Base-by-base conservation (phyloP, 2,797 vertebrate genomes). In the Clarias laeviceps region DNA sequence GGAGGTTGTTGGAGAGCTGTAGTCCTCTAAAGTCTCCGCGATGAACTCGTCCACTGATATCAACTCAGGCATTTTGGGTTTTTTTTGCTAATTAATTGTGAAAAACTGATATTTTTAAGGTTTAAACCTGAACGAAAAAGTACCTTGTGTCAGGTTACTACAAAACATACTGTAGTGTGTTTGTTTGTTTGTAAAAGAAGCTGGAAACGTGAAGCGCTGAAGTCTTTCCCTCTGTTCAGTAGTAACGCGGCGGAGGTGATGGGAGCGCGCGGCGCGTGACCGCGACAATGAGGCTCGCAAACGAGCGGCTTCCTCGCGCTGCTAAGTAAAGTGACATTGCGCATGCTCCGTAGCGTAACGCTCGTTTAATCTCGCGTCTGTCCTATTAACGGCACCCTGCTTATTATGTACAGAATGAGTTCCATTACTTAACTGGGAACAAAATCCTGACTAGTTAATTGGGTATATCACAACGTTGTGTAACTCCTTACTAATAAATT, bases 11-110 rank as follows among this genome's bases (percentile, higher is more conserved):
- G 92, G 92, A 0, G 91, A 94, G 85, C 91, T 92, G 87, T 94
- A 93, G 88, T 94, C 93, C 86, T 94, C 92, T 89, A 90, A 83
- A 4, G 70, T 90, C 84, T 91, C 91, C 80, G 87, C 83, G 79
- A 95, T 93, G 82, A 95, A 95, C 85, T 94, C 89, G 0, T 90
- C 79, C 82, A 92, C 93, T 0, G 88, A 93, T 85, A 94, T 93
- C 27, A 93, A 88, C 89, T 92, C 90, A 0, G 89, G 90, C 93
- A 92, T 91, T 82, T 84, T 82, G 24, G 4, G 32, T 5, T 37
- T 37, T 27, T 34, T 1, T 18, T 29, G 45, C 3, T 3, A 14
- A 54, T 29, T 27, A 20, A 6, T 62, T 29, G 14, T 5, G 12
- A 56, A 70, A 24, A 69, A 18, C 0, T 59, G 50, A 56, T 22